Evolutionary conservation across 2,113 vertebrate genomes (phyloP), one percentile per base, ranked within the genome.

Genomic region (Chaetodon trifascialis): DNA sequence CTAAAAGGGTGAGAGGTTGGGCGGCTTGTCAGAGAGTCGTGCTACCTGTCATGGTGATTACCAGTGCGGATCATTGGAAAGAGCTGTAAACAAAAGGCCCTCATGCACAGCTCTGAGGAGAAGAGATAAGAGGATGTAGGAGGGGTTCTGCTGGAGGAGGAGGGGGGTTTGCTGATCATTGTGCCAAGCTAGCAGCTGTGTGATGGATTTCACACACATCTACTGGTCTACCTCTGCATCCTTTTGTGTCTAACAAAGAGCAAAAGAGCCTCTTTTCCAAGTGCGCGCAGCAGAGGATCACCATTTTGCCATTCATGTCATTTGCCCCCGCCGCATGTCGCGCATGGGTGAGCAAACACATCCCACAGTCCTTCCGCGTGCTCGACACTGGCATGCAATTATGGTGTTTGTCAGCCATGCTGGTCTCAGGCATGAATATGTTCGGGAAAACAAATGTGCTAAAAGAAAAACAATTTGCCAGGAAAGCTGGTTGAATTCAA

Each of bases 81-180:
- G 76, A 82, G 87, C 70, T 70, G 83, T 85, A 92, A 90, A 94
- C 90, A 92, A 86, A 89, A 86, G 73, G 64, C 74, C 73, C 83
- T 88, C 67, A 67, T 85, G 85, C 78, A 60, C 54, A 42, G 67
- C 81, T 86, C 88, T 91, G 91, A 90, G 77, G 55, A 73, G 71
- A 36, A 51, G 58, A 90, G 91, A 93, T 93, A 93, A 91, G 81
- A 62, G 72, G 82, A 56, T 59, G 88, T 56, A 69, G 88, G 83
- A 63, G 76, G 73, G 76, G 49, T 55, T 71, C 42, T 65, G 73
- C 21, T 60, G 23, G 38, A 4, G 44, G 38, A 4, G 40, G 44
- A 21, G 68, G 63, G 23, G 66, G 40, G 42, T 25, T 17, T 38
- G 49, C 70, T 80, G 84, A 90, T 91, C 70, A 76, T 12, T 60